These are phyloP conservation scores for Caranx melampygus DNA, from an alignment of 2,113 vertebrate genomes.

Conservation along the genomic window DNA sequence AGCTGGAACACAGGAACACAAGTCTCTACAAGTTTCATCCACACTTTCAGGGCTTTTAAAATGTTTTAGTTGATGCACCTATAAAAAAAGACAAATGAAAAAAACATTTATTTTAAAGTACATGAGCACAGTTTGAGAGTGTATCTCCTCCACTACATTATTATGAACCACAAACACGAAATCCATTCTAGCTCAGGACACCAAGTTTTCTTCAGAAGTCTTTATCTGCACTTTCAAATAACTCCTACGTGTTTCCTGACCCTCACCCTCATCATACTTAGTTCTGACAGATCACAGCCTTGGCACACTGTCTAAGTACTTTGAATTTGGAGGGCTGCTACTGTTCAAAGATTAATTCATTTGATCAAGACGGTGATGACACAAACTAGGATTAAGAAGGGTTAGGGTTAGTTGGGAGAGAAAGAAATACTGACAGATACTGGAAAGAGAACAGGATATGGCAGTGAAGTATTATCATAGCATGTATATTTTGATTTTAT, in stretches of 20 bases:
- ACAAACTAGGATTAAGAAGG: not conserved
- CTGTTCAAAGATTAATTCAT: not conserved
- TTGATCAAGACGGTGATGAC: not conserved
- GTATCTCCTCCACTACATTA: not conserved
- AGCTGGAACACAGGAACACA: slow-evolving; percentile 46
- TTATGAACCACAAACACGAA: not conserved
- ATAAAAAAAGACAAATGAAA: not conserved
- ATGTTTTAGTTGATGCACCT: slow-evolving; percentile 4
- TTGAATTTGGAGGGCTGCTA: not conserved
- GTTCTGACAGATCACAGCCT: not conserved
- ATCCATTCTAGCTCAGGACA: not conserved
- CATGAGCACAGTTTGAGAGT: not conserved
- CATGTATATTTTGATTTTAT: not conserved
- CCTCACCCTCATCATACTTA: not conserved
- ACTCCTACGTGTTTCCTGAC: not conserved
- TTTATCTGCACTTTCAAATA: slow-evolving; percentile 25
- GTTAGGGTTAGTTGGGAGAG: not conserved
- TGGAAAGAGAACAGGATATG: not conserved
- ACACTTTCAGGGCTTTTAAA: slow-evolving; percentile 16
- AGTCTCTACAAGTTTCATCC: slow-evolving; percentile 36
- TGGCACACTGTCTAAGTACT: not conserved
- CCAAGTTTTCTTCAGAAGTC: not conserved
- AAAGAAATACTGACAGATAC: too few relatives aligned
- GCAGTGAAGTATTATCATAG: not conserved
- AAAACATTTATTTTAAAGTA: not conserved